Percentiles rank a stretch among this genome's conserved stretches.
These are phyloP conservation scores for Barypeithes pellucidus DNA, from an alignment of 2,888 invertebrate species.

Conservation along the genomic window DNA sequence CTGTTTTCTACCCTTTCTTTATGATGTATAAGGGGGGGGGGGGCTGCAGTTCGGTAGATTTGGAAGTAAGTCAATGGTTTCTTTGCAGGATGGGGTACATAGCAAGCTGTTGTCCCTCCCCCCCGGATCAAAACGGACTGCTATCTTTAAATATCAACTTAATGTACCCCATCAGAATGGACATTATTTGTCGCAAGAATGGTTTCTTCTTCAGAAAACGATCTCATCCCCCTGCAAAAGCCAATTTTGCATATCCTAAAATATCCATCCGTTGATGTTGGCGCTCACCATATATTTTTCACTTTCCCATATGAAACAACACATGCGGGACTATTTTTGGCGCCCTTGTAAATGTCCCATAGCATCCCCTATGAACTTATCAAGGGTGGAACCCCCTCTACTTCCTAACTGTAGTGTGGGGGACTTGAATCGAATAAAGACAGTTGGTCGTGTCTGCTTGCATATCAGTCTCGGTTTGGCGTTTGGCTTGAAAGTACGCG, in stretches of 20 bases:
- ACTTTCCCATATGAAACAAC: conserved; percentile 47
- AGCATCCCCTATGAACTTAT: conserved; percentile 55
- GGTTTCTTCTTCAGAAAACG: background rate
- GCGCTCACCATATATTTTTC: conserved; percentile 25
- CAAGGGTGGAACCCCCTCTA: conserved; percentile 58
- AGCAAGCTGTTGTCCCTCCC: too few relatives aligned
- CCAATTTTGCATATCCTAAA: background rate
- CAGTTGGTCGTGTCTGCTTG: conserved; percentile 44
- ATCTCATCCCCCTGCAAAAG: conserved; percentile 7
- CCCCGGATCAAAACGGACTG: too few relatives aligned
- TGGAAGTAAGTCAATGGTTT: too few relatives aligned
- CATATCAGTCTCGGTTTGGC: conserved; percentile 37
- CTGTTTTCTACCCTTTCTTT: too few relatives aligned
- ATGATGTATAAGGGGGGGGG: too few relatives aligned
- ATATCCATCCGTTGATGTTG: conserved; percentile 7
- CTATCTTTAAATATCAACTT: too few relatives aligned
- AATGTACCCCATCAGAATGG: background rate
- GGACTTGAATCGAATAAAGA: conserved; percentile 50
- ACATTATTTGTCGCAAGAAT: background rate
- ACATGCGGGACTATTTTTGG: conserved; percentile 42
- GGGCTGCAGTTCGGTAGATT: too few relatives aligned
- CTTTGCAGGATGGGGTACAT: too few relatives aligned
- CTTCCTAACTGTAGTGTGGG: conserved; percentile 53
- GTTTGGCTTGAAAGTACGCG: conserved; percentile 18
- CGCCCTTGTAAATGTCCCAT: conserved; percentile 46